phyloP scores from a whole-genome alignment of 1,140 invertebrate genomes.

The Cydia strobilella region DNA sequence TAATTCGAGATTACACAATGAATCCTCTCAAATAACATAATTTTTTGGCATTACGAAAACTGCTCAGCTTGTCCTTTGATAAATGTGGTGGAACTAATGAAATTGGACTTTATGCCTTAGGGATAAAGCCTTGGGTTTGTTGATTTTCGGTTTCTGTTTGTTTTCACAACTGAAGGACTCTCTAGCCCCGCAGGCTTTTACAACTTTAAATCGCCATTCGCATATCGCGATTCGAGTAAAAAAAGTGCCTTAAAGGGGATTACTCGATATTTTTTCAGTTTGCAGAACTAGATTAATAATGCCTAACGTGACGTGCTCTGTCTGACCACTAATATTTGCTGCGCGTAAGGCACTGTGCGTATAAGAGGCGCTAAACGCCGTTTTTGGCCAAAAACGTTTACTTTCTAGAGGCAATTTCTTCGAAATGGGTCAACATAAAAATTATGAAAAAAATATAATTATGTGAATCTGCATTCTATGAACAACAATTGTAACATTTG shows the following conservation, averaged over 20 bases:
- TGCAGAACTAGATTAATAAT: neutral
- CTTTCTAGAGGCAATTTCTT: too few relatives aligned
- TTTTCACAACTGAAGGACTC: conserved; percentile 7
- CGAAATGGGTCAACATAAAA: too few relatives aligned
- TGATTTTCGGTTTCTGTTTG: conserved; percentile 4
- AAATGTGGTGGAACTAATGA: neutral
- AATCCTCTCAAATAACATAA: neutral
- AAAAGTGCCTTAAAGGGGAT: neutral
- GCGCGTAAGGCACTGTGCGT: too few relatives aligned
- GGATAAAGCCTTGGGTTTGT: neutral
- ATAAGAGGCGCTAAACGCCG: too few relatives aligned
- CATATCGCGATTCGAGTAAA: neutral
- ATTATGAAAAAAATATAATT: too few relatives aligned
- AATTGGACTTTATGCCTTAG: neutral
- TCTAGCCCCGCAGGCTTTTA: neutral
- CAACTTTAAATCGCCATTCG: conserved; percentile 18
- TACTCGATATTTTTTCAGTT: neutral
- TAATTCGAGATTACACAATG: conserved; percentile 13
- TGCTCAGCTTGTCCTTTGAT: neutral
- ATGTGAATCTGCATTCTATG: too few relatives aligned
- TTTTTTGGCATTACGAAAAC: conserved; percentile 8
- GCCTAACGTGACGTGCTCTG: too few relatives aligned
- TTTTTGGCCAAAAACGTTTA: too few relatives aligned
- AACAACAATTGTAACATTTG: too few relatives aligned
- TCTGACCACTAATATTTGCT: too few relatives aligned